These are phyloP conservation scores for Fragum whitleyi DNA, from an alignment of 2,888 invertebrate species.

Conservation along the genomic window DNA sequence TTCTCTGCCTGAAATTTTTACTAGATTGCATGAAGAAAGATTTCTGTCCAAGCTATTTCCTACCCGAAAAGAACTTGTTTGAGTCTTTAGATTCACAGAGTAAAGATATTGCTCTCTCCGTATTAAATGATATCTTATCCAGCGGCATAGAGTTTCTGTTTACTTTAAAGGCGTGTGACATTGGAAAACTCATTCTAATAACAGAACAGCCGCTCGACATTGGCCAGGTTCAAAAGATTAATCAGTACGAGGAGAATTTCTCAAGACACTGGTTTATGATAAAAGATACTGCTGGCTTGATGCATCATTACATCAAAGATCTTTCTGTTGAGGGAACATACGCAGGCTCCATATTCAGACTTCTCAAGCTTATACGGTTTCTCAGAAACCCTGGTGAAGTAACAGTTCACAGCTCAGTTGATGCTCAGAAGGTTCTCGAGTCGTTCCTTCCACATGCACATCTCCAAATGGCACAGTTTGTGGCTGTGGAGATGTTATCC, in stretches of 20 bases:
- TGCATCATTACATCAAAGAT: not conserved
- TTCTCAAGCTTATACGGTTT: not conserved
- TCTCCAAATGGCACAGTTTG: not conserved
- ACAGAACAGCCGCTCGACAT: not conserved
- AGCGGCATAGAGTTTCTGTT: not conserved
- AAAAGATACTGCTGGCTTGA: not conserved
- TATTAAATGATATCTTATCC: not conserved
- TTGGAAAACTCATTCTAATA: not conserved
- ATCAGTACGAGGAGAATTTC: not conserved
- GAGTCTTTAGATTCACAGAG: not conserved
- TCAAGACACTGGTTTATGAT: not conserved
- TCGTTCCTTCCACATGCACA: not conserved
- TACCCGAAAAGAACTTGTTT: slow-evolving; percentile 9
- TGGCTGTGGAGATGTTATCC: not conserved
- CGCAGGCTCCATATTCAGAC: not conserved
- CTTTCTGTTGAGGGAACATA: no score
- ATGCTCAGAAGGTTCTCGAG: not conserved
- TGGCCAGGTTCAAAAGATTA: not conserved
- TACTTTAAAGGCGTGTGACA: not conserved
- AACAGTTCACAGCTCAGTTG: not conserved
- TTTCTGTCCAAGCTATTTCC: slow-evolving; percentile 7
- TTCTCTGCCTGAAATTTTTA: not conserved
- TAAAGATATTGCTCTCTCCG: no score
- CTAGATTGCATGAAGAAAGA: not conserved
- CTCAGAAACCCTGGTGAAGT: not conserved